Base-by-base conservation (phyloP, 2,797 vertebrate genomes). In the Sebastiscus tertius region DNA sequence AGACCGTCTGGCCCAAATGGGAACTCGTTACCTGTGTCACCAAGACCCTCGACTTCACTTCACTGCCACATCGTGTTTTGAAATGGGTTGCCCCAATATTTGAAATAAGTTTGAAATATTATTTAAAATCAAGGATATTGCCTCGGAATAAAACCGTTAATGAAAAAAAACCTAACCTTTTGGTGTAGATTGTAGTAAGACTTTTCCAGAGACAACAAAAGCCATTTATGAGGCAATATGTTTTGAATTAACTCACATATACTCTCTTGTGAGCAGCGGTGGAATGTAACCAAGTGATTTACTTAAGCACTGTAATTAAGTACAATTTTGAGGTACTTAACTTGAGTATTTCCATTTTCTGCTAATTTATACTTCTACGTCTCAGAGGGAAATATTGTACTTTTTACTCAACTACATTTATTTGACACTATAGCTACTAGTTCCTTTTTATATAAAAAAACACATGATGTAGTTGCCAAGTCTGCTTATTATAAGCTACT, bases 11-110 rank as follows among this genome's bases (percentile, higher is more conserved):
- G 83, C 54, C 77, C 68, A 86, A 90, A 85, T 88, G 87, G 87
- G 63, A 85, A 74, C 82, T 84, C 82, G 90, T 94, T 93, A 92
- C 84, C 93, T 81, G 87, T 94, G 94, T 94, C 94, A 92, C 87
- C 67, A 46, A 93, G 93, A 92, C 94, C 91, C 71, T 59, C 13
- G 2, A 42, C 63, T 79, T 73, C 63, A 62, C 74, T 63, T 29
- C 7, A 16, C 20, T 29, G 74, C 67, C 26, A 34, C 12, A 72
- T 79, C 59, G 33, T 26, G 26, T 71, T 78, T 77, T 72, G 42
- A 82, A 83, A 79, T 34, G 12, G 64, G 64, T 81, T 78, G 54
- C 49, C 49, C 64, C 64, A 58, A 72, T 83, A 72, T 81, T 75
- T 33, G 8, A 80, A 81, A 78, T 49, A 8, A 49, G 7, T 52